Conservation (phyloP, 2,113 vertebrate genomes). For the Nyctibius bracteatus region DNA sequence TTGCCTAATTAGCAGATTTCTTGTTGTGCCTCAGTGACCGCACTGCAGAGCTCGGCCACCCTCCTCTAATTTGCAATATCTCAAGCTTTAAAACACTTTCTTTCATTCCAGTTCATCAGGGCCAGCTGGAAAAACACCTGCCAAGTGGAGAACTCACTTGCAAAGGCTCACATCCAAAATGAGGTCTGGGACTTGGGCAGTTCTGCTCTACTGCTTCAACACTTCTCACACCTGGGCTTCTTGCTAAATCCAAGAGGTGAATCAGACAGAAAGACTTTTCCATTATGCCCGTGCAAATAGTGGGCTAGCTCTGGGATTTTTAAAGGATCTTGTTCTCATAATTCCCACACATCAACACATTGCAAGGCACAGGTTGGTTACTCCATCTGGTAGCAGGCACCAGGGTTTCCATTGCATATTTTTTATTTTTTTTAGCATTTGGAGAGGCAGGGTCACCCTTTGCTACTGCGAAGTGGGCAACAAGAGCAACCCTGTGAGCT, state of each 20-base stretch:
- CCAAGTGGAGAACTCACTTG: not conserved
- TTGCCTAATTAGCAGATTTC: conserved; percentile 32
- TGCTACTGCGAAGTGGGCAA: not conserved
- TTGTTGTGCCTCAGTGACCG: not conserved
- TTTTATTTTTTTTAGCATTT: not conserved
- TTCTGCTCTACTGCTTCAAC: not conserved
- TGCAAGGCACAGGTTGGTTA: not conserved
- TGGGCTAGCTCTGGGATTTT: not conserved
- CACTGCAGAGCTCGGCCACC: not conserved
- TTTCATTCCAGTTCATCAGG: not conserved
- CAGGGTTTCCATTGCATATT: not conserved
- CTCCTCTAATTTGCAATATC: not conserved
- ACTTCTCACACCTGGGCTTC: not conserved
- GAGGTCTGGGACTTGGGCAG: not conserved
- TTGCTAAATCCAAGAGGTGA: not conserved
- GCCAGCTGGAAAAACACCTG: conserved; percentile 34
- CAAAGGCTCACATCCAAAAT: not conserved
- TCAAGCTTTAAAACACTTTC: not conserved
- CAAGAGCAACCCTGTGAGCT: not conserved
- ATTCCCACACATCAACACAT: not conserved
- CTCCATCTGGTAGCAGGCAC: not conserved
- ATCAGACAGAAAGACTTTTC: not conserved
- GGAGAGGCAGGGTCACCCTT: not conserved
- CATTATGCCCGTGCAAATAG: not conserved
- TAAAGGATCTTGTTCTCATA: not conserved